These are phyloP conservation scores for Xestia c-nigrum DNA, from an alignment of 2,888 invertebrate species.

Conservation along the genomic window DNA sequence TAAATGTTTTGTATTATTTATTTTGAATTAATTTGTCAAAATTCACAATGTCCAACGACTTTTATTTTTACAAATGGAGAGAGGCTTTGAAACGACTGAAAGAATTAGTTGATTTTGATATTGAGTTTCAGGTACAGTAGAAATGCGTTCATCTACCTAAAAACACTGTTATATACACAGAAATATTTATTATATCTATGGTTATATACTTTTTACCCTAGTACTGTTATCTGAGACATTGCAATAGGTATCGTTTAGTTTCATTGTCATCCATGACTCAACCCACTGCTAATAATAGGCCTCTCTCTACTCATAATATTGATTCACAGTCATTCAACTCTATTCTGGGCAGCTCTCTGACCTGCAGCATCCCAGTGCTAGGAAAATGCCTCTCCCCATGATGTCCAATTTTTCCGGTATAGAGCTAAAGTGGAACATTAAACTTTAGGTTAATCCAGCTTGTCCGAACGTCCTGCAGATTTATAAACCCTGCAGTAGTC, in stretches of 20 bases:
- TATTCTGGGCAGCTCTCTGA: background rate
- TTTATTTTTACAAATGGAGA: conserved; percentile 81
- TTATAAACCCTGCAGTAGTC: too few species aligned
- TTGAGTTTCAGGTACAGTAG: conserved; percentile 77
- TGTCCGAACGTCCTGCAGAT: background rate
- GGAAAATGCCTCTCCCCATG: background rate
- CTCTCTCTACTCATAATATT: background rate
- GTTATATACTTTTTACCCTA: background rate
- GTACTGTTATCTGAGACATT: background rate
- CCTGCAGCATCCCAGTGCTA: background rate
- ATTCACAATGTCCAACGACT: conserved; percentile 81
- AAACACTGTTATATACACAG: background rate
- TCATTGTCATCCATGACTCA: too few species aligned
- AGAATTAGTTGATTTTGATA: conserved; percentile 71
- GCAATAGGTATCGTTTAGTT: background rate
- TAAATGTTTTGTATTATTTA: conserved; percentile 50
- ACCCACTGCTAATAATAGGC: too few species aligned
- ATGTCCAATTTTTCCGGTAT: background rate
- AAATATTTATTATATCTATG: too few species aligned
- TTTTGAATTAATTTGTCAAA: conserved; percentile 67
- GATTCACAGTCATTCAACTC: background rate
- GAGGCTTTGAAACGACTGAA: conserved; percentile 69
- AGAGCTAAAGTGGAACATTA: background rate
- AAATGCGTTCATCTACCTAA: background rate
- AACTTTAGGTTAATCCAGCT: background rate